These are phyloP conservation scores for Polyergus mexicanus DNA, from an alignment of 1,140 invertebrate species.

Conservation along the genomic window DNA sequence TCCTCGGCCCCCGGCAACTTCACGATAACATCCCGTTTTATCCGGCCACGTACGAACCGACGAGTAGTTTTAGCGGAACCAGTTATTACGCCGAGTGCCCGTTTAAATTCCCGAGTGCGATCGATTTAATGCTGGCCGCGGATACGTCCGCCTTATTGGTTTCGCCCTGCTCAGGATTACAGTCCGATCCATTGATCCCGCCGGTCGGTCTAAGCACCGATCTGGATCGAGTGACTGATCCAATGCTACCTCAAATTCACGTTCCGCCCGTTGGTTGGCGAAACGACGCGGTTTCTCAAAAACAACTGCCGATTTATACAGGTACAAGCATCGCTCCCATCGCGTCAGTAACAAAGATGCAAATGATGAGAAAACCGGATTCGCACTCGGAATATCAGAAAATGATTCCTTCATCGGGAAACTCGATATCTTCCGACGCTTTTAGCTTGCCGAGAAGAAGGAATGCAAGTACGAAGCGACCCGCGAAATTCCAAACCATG, in stretches of 20 bases:
- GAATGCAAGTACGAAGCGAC: slow-evolving; percentile 28
- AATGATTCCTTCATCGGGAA: slow-evolving; percentile 8
- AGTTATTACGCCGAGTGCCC: slow-evolving; percentile 77
- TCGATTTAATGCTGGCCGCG: slow-evolving; percentile 63
- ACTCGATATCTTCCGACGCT: background rate
- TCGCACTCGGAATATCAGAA: background rate
- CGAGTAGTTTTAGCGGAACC: slow-evolving; percentile 33
- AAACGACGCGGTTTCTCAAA: slow-evolving; percentile 56
- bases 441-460: slow-evolving; percentile 10
- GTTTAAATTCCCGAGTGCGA: slow-evolving; percentile 77
- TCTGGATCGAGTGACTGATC: slow-evolving; percentile 44
- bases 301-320: slow-evolving; percentile 27
- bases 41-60: slow-evolving; percentile 66
- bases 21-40: slow-evolving; percentile 74
- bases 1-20: slow-evolving; percentile 57
- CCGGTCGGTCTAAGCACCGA: slow-evolving; percentile 3
- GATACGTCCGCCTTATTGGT: slow-evolving; percentile 47
- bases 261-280: slow-evolving; percentile 72
- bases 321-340: background rate
- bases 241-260: slow-evolving; percentile 61
- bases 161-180: slow-evolving; percentile 74
- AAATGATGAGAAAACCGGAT: background rate
- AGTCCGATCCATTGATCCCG: slow-evolving; percentile 68
- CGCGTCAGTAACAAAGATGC: background rate
- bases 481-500: background rate